Evolutionary conservation across 2,888 invertebrate genomes (phyloP), one percentile per base, ranked within the genome.

Genomic region (Ochlodes sylvanus): DNA sequence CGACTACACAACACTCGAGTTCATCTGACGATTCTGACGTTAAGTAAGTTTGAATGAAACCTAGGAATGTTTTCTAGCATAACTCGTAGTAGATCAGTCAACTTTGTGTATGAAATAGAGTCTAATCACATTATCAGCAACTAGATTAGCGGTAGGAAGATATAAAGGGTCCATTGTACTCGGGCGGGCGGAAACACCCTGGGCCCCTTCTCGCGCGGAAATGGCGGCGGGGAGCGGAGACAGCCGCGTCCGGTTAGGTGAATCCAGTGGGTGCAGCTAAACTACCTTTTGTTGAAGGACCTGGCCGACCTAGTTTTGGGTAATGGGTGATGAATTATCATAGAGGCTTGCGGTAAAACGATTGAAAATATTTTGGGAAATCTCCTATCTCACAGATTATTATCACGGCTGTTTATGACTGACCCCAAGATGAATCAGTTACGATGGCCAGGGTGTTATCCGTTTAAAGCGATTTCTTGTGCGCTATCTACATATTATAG

Each of bases 161-260:
- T 83, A 89, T 88, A 89, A 88, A 88, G 84, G 88, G 83, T 79
- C 84, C 81, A 89, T 90, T 91, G 89, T 90, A 85, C 84, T 81
- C 75, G 77, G 77, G 77, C 76, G 82, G 77, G 78, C 81, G 81
- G 79, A 79, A 80, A 77, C 76, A 70, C 75, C 77, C 75, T 69
- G 73, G n/a, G 73, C 72, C 72, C 75, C 75, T 72, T 75, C 71
- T 73, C 76, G 77, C 77, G 72, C 85, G 91, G 90, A 91, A 87
- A 85, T 86, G 84, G 89, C 83, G 90, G 92, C 86, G 86, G 84
- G 82, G 85, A 85, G 82, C 90, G 88, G 91, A 90, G 90, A 90
- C 92, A 87, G 86, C 81, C 81, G 81, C 85, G 79, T 91, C 90
- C 90, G 90, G 87, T 71, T n/a, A 88, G 87, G 89, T 86, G 87